Conservation (phyloP, 2,113 vertebrate genomes). For the Acrocephalus kingi region DNA sequence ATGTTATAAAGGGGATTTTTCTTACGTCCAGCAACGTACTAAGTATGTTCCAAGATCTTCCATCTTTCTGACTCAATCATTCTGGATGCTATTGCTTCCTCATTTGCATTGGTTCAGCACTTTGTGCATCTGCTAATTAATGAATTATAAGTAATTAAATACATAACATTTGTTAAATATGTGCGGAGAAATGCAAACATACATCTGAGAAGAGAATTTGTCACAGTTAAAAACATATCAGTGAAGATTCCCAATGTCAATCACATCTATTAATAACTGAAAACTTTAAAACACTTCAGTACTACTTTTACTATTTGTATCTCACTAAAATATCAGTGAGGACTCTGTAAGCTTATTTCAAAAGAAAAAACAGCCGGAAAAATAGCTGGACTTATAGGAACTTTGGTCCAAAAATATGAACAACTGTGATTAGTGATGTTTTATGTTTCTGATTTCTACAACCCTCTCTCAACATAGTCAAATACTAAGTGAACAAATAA, state of each 20-base stretch:
- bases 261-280: neutral
- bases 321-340: neutral
- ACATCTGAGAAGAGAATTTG: neutral
- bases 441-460: neutral
- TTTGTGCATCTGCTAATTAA: neutral
- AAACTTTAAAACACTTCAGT: neutral
- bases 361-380: neutral
- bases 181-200: neutral
- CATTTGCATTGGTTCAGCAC: neutral
- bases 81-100: neutral
- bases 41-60: neutral
- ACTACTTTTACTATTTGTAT: neutral
- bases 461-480: neutral
- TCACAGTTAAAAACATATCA: neutral
- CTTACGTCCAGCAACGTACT: neutral
- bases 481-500: neutral
- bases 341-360: neutral
- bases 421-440: neutral
- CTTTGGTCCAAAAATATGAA: neutral
- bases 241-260: neutral
- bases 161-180: neutral
- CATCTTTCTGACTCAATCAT: neutral
- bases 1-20: neutral
- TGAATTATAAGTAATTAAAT: neutral
- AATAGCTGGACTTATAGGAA: neutral